Evolutionary conservation across 2,797 vertebrate species (phyloP), one percentile per base, ranked within the genome.

Genomic region (Acrossocheilus fasciatus): DNA sequence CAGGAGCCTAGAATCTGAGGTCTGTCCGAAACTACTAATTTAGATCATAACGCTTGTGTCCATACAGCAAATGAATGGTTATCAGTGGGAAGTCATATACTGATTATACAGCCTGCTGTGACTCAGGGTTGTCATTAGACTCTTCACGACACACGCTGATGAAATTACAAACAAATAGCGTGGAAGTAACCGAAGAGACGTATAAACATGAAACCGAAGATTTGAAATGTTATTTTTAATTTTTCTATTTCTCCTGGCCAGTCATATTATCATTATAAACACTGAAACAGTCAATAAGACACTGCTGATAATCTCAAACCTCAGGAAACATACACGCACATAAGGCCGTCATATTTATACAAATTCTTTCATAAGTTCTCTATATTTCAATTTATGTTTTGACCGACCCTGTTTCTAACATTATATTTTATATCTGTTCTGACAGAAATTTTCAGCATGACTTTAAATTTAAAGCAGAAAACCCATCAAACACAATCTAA

Each of bases 21-120:
- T 82, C 69, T 72, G 80, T 73, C 79, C 39, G 73, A 88, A 91
- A 88, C 86, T 39, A 73, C 89, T 90, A 72, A 89, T 91, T 91
- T 90, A 86, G 62, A 81, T 82, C 66, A 87, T 86, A 78, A 81
- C n/a, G 84, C 84, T 81, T 73, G 89, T 83, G 85, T 87, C 89
- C 88, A 84, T 62, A 77, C 85, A 76, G 78, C 78, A 90, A 90
- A 90, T 89, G 72, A 88, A 90, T 79, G 87, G 82, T 81, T 88
- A 86, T 87, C 86, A 89, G 87, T 87, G 87, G 80, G 86, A 81
- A 88, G 90, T 89, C 90, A 85, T 88, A 83, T 88, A 85, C 88
- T 89, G 87, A 90, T 89, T 89, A 89, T 85, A 76, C 78, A 41
- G 66, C 83, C 82, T 78, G 86, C 82, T 82, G 79, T 62, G 69